phyloP scores from a whole-genome alignment of 2,113 vertebrate genomes.

The Atractosteus spatula region DNA sequence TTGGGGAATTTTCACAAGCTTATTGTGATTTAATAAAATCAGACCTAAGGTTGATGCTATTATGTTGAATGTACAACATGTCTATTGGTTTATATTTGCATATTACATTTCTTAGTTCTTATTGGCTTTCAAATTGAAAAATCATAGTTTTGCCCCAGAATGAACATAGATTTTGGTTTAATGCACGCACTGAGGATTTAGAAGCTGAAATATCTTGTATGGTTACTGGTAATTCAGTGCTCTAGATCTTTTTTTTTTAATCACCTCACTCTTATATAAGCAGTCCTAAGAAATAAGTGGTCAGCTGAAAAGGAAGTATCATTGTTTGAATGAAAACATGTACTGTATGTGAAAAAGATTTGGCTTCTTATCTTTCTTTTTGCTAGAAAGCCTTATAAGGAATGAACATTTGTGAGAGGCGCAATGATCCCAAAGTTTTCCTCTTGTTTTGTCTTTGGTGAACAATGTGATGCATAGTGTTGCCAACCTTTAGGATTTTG shows the following conservation, averaged over 20 bases:
- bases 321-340: slow-evolving; percentile 27
- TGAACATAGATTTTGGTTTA: slow-evolving; percentile 15
- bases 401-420: slow-evolving; percentile 35
- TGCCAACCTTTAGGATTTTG: slow-evolving; percentile 38
- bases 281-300: slow-evolving; percentile 20
- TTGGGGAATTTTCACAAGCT: slow-evolving; percentile 22
- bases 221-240: slow-evolving; percentile 10
- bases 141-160: background rate
- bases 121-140: slow-evolving; percentile 41
- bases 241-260: background rate
- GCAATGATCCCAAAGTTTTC: slow-evolving; percentile 45
- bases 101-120: slow-evolving; percentile 44
- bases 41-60: slow-evolving; percentile 33
- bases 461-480: slow-evolving; percentile 38
- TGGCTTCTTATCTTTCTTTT: slow-evolving; percentile 23
- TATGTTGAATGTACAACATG: slow-evolving; percentile 60
- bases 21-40: slow-evolving; percentile 36
- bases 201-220: background rate
- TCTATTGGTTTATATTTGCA: slow-evolving; percentile 53
- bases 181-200: background rate
- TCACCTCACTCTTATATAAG: slow-evolving; percentile 41
- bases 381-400: slow-evolving; percentile 26
- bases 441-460: slow-evolving; percentile 46
- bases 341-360: slow-evolving; percentile 34
- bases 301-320: slow-evolving; percentile 16